phyloP scores from a whole-genome alignment of 1,140 invertebrate genomes.

The Gerris buenoi region DNA sequence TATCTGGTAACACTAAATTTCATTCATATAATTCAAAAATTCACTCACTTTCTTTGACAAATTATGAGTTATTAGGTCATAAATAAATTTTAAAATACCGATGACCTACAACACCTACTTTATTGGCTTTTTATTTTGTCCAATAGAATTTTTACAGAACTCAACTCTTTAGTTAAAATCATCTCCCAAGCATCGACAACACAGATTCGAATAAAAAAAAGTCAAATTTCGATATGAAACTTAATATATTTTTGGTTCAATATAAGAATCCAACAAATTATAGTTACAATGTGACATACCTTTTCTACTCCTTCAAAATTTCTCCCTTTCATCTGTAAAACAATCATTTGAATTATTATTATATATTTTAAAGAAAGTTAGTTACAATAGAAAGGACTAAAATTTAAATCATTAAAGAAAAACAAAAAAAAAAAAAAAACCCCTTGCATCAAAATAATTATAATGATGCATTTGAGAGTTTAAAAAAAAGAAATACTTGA shows the following conservation, averaged over 20 bases:
- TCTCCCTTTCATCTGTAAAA: constrained; percentile 75
- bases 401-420: neutral
- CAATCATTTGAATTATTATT: constrained; percentile 16
- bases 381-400: neutral
- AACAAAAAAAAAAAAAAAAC: neutral
- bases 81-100: too few relatives aligned
- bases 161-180: constrained; percentile 36
- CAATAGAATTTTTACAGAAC: too few relatives aligned
- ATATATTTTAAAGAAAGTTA: neutral
- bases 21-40: too few relatives aligned
- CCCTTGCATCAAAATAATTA: too few relatives aligned
- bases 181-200: constrained; percentile 48
- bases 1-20: too few relatives aligned
- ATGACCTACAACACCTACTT: too few relatives aligned
- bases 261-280: constrained; percentile 14
- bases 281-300: constrained; percentile 45
- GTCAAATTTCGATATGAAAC: constrained; percentile 15
- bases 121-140: too few relatives aligned
- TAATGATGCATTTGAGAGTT: too few relatives aligned
- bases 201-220: constrained; percentile 24
- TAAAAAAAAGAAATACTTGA: too few relatives aligned
- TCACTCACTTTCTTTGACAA: too few relatives aligned
- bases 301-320: constrained; percentile 97
- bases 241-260: constrained; percentile 16
- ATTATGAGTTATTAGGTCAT: too few relatives aligned